phyloP scores from a whole-genome alignment of 1,140 invertebrate genomes.

The fruit fly (Drosophila melanogaster) region DNA sequence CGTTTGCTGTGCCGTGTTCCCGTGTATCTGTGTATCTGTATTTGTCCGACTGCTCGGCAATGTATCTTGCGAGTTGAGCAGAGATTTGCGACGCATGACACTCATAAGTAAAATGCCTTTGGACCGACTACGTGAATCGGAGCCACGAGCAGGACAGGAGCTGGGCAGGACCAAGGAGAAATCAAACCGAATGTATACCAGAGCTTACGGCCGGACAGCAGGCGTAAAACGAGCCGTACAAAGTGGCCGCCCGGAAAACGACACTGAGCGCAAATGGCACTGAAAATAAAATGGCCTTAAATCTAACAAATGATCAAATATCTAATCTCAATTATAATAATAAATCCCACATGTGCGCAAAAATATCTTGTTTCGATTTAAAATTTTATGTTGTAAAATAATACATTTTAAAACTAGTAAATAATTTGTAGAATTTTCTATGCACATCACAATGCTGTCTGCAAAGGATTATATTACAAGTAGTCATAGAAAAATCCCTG shows the following conservation, averaged over 20 bases:
- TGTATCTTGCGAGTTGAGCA: constrained; percentile 58
- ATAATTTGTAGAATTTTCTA: too few relatives aligned
- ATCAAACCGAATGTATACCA: constrained; percentile 56
- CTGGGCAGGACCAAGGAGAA: constrained; percentile 46
- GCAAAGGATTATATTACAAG: too few relatives aligned
- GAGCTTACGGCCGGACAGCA: constrained; percentile 37
- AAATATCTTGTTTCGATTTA: background rate
- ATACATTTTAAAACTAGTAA: background rate
- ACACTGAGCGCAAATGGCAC: constrained; percentile 15
- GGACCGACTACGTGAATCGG: constrained; percentile 38
- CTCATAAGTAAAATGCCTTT: constrained; percentile 76
- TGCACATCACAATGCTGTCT: too few relatives aligned
- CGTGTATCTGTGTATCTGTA: constrained; percentile 20
- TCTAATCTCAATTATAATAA: background rate
- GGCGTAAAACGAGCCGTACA: constrained; percentile 6
- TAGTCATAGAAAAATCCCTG: too few relatives aligned
- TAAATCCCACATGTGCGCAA: too few relatives aligned
- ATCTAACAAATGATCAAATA: too few relatives aligned
- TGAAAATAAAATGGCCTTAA: background rate
- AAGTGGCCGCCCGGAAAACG: constrained; percentile 8
- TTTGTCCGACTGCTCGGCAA: constrained; percentile 29
- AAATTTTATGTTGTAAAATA: background rate
- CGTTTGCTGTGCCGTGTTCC: constrained; percentile 35
- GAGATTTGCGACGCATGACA: constrained; percentile 75
- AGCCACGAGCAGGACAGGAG: constrained; percentile 9